Conservation (phyloP, 1,140 invertebrate species). For the Lepidurus arcticus region DNA sequence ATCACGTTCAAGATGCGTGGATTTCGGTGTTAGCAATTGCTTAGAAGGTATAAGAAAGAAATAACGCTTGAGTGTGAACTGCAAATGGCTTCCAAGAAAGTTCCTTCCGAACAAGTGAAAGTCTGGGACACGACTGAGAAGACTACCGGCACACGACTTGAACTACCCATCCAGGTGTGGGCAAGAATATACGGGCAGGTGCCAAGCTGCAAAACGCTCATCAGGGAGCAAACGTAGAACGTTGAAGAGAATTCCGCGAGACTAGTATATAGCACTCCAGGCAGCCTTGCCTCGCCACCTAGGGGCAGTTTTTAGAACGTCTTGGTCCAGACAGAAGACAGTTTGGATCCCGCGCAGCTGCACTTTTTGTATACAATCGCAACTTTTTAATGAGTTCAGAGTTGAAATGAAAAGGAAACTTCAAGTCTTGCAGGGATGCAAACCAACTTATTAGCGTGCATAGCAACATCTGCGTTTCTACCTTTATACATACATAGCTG, state of each 20-base stretch:
- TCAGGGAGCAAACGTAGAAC: neutral
- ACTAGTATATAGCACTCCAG: neutral
- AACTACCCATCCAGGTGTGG: neutral
- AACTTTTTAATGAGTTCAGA: neutral
- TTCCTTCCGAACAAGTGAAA: neutral
- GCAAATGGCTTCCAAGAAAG: neutral
- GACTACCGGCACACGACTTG: neutral
- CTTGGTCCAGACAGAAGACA: neutral
- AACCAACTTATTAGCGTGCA: too few species aligned
- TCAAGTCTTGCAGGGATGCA: too few species aligned
- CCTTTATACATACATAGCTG: neutral
- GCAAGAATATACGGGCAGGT: constrained; percentile 7
- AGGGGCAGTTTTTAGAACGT: neutral
- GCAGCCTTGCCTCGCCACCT: neutral
- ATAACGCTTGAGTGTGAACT: neutral
- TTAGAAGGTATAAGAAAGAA: too few species aligned
- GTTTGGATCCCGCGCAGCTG: neutral
- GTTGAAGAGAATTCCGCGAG: neutral
- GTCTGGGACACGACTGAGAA: neutral
- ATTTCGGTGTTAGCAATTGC: too few species aligned
- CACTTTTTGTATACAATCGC: neutral
- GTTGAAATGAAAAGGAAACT: too few species aligned
- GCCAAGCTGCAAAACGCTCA: neutral
- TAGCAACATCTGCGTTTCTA: neutral
- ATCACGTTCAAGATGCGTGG: too few species aligned